Evolutionary conservation across 2,797 vertebrate species (phyloP).

Genomic region (Melopsittacus undulatus): DNA sequence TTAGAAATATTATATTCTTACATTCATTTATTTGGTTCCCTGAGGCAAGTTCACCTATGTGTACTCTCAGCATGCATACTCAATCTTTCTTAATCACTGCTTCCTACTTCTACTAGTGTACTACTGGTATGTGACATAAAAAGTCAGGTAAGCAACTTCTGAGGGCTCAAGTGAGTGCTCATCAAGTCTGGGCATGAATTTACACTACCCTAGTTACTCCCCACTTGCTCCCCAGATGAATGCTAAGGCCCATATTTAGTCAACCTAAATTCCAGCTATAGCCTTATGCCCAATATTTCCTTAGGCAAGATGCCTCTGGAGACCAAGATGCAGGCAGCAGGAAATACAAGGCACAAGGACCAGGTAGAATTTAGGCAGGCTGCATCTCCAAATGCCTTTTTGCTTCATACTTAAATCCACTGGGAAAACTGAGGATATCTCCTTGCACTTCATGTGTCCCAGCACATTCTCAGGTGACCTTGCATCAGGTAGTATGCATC

Average conservation of each 20-base stretch:
- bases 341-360: neutral
- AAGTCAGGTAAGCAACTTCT: neutral
- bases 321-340: neutral
- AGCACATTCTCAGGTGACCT: accelerated
- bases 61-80: constrained; percentile 24
- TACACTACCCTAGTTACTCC: neutral
- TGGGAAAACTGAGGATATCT: neutral
- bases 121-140: neutral
- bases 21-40: constrained; percentile 38
- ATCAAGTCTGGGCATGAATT: neutral
- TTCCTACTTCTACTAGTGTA: constrained; percentile 35
- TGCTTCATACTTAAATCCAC: neutral
- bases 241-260: neutral
- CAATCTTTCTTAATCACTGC: constrained; percentile 51
- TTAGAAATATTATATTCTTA: constrained; percentile 65
- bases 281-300: neutral
- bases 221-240: neutral
- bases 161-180: neutral
- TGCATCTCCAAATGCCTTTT: neutral
- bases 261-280: neutral
- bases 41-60: constrained; percentile 34
- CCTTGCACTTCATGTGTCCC: neutral
- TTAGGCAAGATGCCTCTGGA: neutral
- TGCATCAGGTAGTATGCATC: accelerated
- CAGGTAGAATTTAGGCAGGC: neutral